phyloP scores from a whole-genome alignment of 2,797 vertebrate species.

The Pampus argenteus region DNA sequence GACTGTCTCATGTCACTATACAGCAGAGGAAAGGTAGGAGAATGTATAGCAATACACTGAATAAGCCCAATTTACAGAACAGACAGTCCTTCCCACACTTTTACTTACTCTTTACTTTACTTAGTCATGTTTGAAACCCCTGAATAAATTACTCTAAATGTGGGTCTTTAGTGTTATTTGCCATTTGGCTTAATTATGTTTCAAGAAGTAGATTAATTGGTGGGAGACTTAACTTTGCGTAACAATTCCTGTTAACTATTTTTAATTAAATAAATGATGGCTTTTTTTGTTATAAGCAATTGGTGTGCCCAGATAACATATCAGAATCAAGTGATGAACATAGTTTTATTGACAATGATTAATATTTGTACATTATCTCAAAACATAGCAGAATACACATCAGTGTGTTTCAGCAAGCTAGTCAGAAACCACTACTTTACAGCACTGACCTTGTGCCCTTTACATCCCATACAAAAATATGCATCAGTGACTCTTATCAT shows the following conservation, averaged over 20 bases:
- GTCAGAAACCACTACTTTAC: slow-evolving; percentile 13
- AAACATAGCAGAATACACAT: neutral
- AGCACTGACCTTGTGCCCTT: slow-evolving; percentile 16
- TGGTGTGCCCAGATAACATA: neutral
- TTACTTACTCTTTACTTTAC: too few relatives aligned
- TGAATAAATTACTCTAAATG: slow-evolving; percentile 5
- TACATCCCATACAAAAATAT: slow-evolving; percentile 24
- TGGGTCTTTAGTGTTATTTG: neutral
- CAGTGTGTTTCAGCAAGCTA: slow-evolving; percentile 6
- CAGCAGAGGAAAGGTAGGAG: slow-evolving; percentile 92
- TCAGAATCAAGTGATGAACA: neutral
- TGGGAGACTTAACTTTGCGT: slow-evolving; percentile 29
- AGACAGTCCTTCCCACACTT: neutral
- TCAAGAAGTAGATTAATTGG: slow-evolving; percentile 26
- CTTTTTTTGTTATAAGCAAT: slow-evolving; percentile 17
- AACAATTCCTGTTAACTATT: slow-evolving; percentile 36
- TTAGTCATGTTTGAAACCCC: neutral
- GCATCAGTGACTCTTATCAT: slow-evolving; percentile 16
- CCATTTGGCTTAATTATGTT: slow-evolving; percentile 27
- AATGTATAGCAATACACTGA: neutral
- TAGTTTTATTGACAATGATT: neutral
- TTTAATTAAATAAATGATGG: slow-evolving; percentile 28
- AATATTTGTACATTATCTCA: slow-evolving; percentile 14
- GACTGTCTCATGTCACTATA: slow-evolving; percentile 92
- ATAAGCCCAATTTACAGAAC: neutral